These are phyloP conservation scores for Porites evermanni DNA, from an alignment of 92 coral and sea anemone genomes.

Conservation along the genomic window DNA sequence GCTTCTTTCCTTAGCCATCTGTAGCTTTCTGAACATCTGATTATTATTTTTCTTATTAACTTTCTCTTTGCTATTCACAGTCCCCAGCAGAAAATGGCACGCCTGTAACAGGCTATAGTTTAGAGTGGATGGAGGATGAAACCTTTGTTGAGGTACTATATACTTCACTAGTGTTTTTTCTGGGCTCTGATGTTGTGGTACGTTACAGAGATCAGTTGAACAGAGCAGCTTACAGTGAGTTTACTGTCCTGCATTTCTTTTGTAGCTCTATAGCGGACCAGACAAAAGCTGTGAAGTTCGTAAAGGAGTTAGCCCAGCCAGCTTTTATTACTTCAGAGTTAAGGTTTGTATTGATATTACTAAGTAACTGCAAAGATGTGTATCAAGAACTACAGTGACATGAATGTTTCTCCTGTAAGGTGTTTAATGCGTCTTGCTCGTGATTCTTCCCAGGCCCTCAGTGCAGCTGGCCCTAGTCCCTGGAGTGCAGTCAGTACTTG, in stretches of 20 bases:
- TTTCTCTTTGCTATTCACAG: conserved; percentile 41
- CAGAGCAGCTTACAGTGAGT: not conserved
- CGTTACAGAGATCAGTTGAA: not conserved
- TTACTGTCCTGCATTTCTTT: not conserved
- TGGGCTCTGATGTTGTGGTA: not conserved
- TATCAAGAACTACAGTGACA: not conserved
- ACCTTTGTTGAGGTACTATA: conserved; percentile 80
- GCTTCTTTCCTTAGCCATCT: too few species aligned
- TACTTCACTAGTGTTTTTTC: not conserved
- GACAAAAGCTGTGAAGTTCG: conserved; percentile 86
- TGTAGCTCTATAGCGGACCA: conserved; percentile 87
- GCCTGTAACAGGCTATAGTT: conserved; percentile 87
- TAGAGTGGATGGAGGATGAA: conserved; percentile 87
- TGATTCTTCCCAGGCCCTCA: conserved; percentile 78
- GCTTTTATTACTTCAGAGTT: conserved; percentile 88
- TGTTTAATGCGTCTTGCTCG: not conserved
- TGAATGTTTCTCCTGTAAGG: not conserved
- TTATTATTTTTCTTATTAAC: not conserved
- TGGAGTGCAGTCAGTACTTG: conserved; percentile 96
- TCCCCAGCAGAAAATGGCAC: conserved; percentile 89
- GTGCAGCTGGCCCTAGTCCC: conserved; percentile 85
- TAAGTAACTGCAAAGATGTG: not conserved
- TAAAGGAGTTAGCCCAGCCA: conserved; percentile 89
- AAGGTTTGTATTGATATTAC: conserved; percentile 65
- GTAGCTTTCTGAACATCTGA: too few species aligned